These are phyloP conservation scores for Drosophila birchii DNA, from an alignment of 2,888 invertebrate species.

Conservation along the genomic window DNA sequence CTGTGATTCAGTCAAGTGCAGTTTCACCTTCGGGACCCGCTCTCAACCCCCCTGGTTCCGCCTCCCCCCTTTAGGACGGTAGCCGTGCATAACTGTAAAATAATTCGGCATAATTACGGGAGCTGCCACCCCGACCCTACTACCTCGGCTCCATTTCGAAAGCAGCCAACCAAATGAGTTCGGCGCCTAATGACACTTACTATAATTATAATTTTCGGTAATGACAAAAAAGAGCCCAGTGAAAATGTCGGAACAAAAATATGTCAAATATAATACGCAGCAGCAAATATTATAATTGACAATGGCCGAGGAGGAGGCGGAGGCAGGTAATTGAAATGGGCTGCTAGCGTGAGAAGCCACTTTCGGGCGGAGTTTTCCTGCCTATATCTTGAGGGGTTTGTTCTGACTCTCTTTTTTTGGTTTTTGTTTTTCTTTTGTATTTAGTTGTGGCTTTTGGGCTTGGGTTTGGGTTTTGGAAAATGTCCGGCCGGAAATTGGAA, in stretches of 20 bases:
- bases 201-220: conserved; percentile 80
- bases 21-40: conserved; percentile 26
- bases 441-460: not conserved
- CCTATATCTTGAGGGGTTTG: conserved; percentile 3
- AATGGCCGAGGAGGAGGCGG: conserved; percentile 49
- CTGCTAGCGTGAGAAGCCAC: conserved; percentile 63
- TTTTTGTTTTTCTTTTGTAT: no score
- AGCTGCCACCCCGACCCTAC: conserved; percentile 4
- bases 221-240: conserved; percentile 57
- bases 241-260: conserved; percentile 63
- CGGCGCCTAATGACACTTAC: conserved; percentile 75
- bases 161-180: conserved; percentile 57
- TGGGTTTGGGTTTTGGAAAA: conserved; percentile 17
- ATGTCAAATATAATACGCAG: conserved; percentile 74
- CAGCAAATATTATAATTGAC: conserved; percentile 70
- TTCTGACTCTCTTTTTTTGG: conserved; percentile 3
- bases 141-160: conserved; percentile 25
- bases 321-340: conserved; percentile 50
- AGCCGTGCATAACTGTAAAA: conserved; percentile 64
- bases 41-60: not conserved
- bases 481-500: conserved; percentile 49
- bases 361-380: conserved; percentile 41
- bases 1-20: conserved; percentile 47
- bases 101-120: conserved; percentile 70
- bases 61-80: conserved; percentile 24